Evolutionary conservation across 1,140 invertebrate genomes (phyloP), one percentile per base, ranked within the genome.

Genomic region (Drosophila bocqueti): DNA sequence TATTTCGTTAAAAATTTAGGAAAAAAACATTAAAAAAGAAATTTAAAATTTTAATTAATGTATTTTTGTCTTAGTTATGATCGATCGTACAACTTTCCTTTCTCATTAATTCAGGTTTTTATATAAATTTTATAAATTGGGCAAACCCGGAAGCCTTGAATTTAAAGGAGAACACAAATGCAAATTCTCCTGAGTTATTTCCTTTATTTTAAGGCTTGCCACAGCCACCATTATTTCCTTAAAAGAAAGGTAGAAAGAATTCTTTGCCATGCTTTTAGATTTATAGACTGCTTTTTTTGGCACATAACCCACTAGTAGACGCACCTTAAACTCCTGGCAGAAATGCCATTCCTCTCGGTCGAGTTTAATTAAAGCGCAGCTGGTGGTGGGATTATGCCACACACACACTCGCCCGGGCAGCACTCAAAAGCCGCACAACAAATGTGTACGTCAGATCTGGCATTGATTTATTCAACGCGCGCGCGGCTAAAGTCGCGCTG

Each of bases 401-500:
- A 16, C 62, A 31, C 54, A 55, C 21, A 7, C 52, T 11, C 34
- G 18, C 18, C 13, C 1, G 15, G 8, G 24, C 24, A 11, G 11
- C 54, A 64, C 50, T 60, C 38, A 68, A 54, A 73, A 43, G 16
- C 47, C 50, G 40, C 54, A 55, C 50, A 29, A 40, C 47, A 71
- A 72, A 49, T 49, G 55, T 75, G 68, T 49, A 73, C 79, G 83
- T 83, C 83, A 77, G 40, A 81, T 55, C 76, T 89, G 84, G 55
- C 81, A 64, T 87, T 87, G 84, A 87, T 87, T 87, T 87, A 87
- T 87, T 83, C 76, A 61, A 79, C 62, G 67, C 65, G 47, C 66
- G 68, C 84, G 61, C 61, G 54, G 52, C 54, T 65, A 64, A 83
- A 81, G 81, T 77, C 84, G 83, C 83, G 66, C 62, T 54, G 42